These are phyloP conservation scores for Ennomos erosarius DNA, from an alignment of 2,888 invertebrate genomes.

Conservation along the genomic window DNA sequence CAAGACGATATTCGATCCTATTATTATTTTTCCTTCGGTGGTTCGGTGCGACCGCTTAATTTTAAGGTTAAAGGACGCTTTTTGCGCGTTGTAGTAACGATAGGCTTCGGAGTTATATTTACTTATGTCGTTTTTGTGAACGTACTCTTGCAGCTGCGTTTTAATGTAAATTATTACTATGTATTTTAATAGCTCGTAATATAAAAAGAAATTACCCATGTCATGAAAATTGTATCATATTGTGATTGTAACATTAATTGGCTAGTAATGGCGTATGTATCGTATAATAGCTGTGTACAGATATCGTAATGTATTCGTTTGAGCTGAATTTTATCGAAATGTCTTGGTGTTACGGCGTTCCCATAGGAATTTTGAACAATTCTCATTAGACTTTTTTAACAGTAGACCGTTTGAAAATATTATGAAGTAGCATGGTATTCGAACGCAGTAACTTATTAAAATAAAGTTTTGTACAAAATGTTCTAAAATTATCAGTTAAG, in stretches of 20 bases:
- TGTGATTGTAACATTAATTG: conserved; percentile 53
- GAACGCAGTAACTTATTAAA: conserved; percentile 76
- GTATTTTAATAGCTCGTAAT: conserved; percentile 65
- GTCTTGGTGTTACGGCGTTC: conserved; percentile 65
- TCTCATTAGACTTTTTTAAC: conserved; percentile 57
- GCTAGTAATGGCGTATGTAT: conserved; percentile 46
- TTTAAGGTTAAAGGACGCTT: conserved; percentile 80
- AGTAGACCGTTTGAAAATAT: conserved; percentile 77
- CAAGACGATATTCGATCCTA: conserved; percentile 83
- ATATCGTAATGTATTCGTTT: conserved; percentile 48
- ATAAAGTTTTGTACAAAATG: conserved; percentile 55
- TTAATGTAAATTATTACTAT: conserved; percentile 78
- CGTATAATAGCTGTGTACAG: conserved; percentile 46
- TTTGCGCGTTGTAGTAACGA: conserved; percentile 78
- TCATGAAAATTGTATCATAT: conserved; percentile 57
- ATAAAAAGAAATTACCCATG: conserved; percentile 61
- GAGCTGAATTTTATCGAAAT: conserved; percentile 51
- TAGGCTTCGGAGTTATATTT: conserved; percentile 75
- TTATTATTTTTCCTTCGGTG: conserved; percentile 65
- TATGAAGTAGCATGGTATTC: conserved; percentile 75
- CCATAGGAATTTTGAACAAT: conserved; percentile 60
- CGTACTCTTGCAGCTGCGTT: conserved; percentile 72
- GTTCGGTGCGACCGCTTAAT: conserved; percentile 67
- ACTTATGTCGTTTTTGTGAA: conserved; percentile 73
- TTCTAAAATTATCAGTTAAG: conserved; percentile 2